A percentile compares a stretch with the other conserved stretches of the same genome.
Evolutionary conservation across 2,797 vertebrate species (phyloP).

Genomic region (Knipowitschia caucasica): DNA sequence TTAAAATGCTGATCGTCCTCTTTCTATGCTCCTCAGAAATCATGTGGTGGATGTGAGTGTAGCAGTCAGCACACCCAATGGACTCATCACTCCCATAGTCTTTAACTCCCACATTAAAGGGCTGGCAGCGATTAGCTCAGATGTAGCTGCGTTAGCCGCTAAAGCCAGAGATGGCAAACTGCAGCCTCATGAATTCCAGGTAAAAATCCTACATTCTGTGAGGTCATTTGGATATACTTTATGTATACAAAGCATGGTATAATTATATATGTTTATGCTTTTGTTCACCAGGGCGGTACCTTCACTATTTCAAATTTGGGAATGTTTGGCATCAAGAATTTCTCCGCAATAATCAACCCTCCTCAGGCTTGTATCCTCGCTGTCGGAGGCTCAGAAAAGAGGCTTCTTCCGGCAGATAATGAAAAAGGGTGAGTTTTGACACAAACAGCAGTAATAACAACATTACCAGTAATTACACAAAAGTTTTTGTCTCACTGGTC

Average conservation of each 20-base stretch:
- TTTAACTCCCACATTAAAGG: constrained; percentile 96
- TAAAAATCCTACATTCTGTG: constrained; percentile 31
- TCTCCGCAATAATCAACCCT: constrained; percentile 98
- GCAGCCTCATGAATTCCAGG: constrained; percentile 96
- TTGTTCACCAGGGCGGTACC: constrained; percentile 84
- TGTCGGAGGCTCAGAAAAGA: constrained; percentile 89
- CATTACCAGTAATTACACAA: neutral
- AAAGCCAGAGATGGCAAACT: constrained; percentile 94
- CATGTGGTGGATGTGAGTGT: constrained; percentile 94
- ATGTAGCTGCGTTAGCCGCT: constrained; percentile 82
- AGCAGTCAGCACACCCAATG: constrained; percentile 90
- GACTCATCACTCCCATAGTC: constrained; percentile 96
- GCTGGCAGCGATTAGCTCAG: constrained; percentile 84
- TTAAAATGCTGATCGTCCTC: neutral
- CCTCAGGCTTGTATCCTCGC: constrained; percentile 97
- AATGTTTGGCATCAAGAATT: constrained; percentile 97
- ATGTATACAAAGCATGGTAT: neutral
- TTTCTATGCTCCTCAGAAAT: constrained; percentile 75
- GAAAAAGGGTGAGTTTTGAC: constrained; percentile 86
- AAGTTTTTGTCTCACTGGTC: no score
- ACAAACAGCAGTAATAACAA: neutral
- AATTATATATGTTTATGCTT: neutral
- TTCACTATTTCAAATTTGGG: constrained; percentile 98
- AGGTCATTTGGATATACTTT: neutral
- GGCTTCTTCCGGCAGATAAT: constrained; percentile 89